These are phyloP conservation scores for Sinohyriopsis cumingii DNA, from an alignment of 2,888 invertebrate species.

Conservation along the genomic window DNA sequence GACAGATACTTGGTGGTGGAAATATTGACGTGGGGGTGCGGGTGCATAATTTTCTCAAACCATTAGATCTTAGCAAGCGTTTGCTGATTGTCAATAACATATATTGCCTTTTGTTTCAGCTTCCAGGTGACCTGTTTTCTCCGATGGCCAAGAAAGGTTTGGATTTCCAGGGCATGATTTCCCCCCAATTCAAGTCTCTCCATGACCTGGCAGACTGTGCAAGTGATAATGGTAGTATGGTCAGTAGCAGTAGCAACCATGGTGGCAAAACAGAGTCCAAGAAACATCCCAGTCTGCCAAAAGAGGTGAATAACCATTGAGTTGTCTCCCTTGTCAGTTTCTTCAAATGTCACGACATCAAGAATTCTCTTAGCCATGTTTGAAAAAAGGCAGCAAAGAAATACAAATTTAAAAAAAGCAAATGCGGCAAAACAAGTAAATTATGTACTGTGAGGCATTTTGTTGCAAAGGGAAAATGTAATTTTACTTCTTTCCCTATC, in stretches of 20 bases:
- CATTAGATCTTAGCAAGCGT: too few relatives aligned
- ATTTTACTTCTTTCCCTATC: too few relatives aligned
- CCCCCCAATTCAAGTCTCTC: slow-evolving; percentile 51
- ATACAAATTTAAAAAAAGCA: too few relatives aligned
- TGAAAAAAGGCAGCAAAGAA: too few relatives aligned
- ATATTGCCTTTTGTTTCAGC: slow-evolving; percentile 28
- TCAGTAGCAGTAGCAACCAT: slow-evolving; percentile 50
- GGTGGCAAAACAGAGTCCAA: slow-evolving; percentile 63
- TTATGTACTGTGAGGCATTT: too few relatives aligned
- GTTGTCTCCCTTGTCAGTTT: background rate
- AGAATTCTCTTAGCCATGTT: background rate
- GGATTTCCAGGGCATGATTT: slow-evolving; percentile 45
- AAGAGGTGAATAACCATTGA: slow-evolving; percentile 53
- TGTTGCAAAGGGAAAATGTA: too few relatives aligned
- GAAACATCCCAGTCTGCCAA: slow-evolving; percentile 67
- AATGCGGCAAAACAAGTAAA: too few relatives aligned
- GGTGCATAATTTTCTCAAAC: too few relatives aligned
- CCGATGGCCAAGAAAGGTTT: slow-evolving; percentile 49
- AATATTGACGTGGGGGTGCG: too few relatives aligned
- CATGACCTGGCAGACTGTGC: slow-evolving; percentile 50
- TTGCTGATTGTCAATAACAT: too few relatives aligned
- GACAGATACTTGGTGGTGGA: too few relatives aligned
- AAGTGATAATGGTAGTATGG: slow-evolving; percentile 50
- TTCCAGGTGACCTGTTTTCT: slow-evolving; percentile 45
- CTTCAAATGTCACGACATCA: too few relatives aligned